A percentile compares a stretch with the other conserved stretches of the same genome.
Conservation (phyloP, 2,797 vertebrate species). For the Anguilla megastoma region DNA sequence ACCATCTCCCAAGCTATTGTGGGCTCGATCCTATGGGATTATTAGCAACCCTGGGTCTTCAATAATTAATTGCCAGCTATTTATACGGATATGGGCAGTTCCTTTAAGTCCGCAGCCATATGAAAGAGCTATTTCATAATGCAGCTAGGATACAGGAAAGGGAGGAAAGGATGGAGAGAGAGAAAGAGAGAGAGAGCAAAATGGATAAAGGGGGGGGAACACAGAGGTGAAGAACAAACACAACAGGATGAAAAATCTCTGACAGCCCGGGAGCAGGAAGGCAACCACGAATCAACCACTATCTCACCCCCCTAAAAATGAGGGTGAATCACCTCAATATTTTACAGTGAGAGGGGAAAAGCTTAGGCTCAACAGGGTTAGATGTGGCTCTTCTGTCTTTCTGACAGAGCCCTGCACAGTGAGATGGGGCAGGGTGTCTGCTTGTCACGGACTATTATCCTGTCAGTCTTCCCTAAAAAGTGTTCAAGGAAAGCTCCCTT, state of each 20-base stretch:
- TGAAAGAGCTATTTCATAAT: background rate
- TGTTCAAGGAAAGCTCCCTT: background rate
- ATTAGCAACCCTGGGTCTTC: conserved; percentile 9
- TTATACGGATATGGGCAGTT: conserved; percentile 7
- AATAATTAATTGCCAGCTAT: conserved; percentile 9
- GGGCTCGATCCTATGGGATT: background rate
- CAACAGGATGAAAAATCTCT: background rate
- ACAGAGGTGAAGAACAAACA: background rate
- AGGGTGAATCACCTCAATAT: conserved; percentile 8
- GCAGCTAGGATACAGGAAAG: background rate
- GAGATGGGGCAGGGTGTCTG: background rate
- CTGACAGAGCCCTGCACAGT: background rate
- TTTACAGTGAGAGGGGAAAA: background rate
- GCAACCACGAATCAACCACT: background rate
- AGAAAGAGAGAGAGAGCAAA: background rate
- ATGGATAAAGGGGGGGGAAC: background rate
- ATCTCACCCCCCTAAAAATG: background rate
- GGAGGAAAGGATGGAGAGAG: background rate
- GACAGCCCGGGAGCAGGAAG: background rate
- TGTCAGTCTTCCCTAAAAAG: background rate
- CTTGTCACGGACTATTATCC: background rate
- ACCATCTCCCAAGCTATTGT: background rate
- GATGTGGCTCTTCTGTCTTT: background rate
- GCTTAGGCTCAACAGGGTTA: background rate
- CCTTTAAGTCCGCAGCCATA: background rate